These are phyloP conservation scores for Malurus cyaneus DNA, from an alignment of 2,113 vertebrate genomes.

Conservation along the genomic window DNA sequence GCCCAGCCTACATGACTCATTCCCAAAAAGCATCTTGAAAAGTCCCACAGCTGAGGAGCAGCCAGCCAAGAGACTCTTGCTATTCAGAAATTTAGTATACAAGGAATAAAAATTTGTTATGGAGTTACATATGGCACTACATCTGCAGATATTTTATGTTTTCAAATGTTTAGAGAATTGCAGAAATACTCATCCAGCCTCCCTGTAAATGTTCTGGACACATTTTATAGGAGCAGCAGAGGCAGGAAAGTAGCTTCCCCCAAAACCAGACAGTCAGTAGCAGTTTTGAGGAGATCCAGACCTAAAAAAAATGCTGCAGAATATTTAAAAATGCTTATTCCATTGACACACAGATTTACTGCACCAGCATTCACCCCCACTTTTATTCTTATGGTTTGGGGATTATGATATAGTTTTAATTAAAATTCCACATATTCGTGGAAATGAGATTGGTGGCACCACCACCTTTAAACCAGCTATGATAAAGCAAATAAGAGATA, in stretches of 20 bases:
- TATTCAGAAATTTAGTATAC: not conserved
- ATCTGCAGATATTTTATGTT: slow-evolving; percentile 57
- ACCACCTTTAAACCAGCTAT: not conserved
- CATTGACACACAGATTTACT: not conserved
- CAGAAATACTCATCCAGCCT: not conserved
- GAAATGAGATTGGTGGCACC: not conserved
- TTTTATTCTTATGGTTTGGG: not conserved
- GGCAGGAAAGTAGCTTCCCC: not conserved
- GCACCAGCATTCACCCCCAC: not conserved
- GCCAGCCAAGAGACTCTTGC: slow-evolving; percentile 20
- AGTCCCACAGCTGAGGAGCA: slow-evolving; percentile 33
- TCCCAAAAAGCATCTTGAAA: not conserved
- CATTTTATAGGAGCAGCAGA: slow-evolving; percentile 27
- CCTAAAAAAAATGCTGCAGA: not conserved
- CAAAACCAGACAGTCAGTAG: slow-evolving; percentile 3
- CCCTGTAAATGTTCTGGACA: slow-evolving; percentile 24
- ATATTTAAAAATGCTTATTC: not conserved
- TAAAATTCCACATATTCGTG: not conserved
- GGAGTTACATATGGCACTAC: not conserved
- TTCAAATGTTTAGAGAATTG: slow-evolving; percentile 1
- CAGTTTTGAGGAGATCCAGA: slow-evolving; percentile 23
- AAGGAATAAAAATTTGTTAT: not conserved
- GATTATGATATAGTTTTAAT: not conserved
- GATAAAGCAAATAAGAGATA: not conserved
- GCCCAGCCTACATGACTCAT: not conserved